Percentiles rank a stretch among this genome's conserved stretches.
These are phyloP conservation scores for Neolamprologus falcicula DNA, from an alignment of 2,113 vertebrate species.

Conservation along the genomic window DNA sequence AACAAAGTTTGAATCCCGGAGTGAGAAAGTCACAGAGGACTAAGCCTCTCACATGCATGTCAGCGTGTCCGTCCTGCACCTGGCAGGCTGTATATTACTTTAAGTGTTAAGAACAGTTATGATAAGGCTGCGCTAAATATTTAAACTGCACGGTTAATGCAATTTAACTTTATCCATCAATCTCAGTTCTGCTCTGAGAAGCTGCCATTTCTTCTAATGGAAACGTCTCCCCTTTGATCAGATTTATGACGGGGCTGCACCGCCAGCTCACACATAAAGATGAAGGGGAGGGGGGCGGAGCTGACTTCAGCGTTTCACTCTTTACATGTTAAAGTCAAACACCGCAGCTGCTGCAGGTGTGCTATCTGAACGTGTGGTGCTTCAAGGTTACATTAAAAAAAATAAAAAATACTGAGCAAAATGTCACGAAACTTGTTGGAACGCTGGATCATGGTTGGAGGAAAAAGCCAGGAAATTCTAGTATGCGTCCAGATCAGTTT, in stretches of 20 bases:
- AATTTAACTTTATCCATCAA: constrained; percentile 87
- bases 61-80: not conserved
- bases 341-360: not conserved
- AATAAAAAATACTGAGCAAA: not conserved
- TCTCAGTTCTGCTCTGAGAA: constrained; percentile 71
- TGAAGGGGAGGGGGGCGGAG: not conserved
- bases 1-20: not conserved
- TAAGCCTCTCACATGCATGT: not conserved
- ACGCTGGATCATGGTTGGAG: not conserved
- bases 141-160: constrained; percentile 83
- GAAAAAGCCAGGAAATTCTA: not conserved
- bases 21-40: not conserved
- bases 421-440: not conserved
- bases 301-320: not conserved
- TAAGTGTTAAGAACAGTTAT: constrained; percentile 87
- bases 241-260: constrained; percentile 75
- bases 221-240: constrained; percentile 74
- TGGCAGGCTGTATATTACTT: constrained; percentile 69
- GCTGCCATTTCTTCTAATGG: constrained; percentile 72
- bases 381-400: not conserved
- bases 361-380: not conserved
- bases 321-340: not conserved
- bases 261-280: not conserved
- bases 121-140: constrained; percentile 89
- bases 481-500: not conserved